Percentiles rank a stretch among this genome's conserved stretches.
Conservation (phyloP, 1,140 invertebrate genomes). For the Neodiprion lecontei region DNA sequence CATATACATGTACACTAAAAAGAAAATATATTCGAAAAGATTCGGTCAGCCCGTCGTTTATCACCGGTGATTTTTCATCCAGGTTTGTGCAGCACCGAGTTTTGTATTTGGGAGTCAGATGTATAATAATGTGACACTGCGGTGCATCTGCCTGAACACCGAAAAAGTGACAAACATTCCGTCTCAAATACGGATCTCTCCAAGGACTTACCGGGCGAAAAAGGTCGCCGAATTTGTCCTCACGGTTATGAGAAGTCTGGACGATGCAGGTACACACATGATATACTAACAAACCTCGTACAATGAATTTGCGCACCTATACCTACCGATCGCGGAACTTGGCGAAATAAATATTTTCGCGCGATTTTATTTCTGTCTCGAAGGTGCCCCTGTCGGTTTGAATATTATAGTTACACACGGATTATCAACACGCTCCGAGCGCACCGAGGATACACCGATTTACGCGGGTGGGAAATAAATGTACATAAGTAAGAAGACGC, state of each 20-base stretch:
- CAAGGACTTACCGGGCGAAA: conserved; percentile 6
- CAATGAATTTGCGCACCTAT: too few species aligned
- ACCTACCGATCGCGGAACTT: too few species aligned
- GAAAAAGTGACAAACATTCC: too few species aligned
- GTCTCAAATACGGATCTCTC: not conserved
- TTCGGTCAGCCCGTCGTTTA: not conserved
- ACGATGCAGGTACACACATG: too few species aligned
- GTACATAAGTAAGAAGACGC: not conserved
- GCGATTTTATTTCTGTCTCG: too few species aligned
- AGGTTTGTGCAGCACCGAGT: not conserved
- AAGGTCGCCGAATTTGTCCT: not conserved
- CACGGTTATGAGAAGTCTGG: not conserved
- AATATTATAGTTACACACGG: too few species aligned
- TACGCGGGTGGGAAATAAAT: not conserved
- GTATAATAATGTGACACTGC: not conserved
- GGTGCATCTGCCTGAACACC: not conserved
- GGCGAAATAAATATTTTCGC: too few species aligned
- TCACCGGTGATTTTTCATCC: not conserved
- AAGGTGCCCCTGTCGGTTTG: too few species aligned
- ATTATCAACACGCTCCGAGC: too few species aligned
- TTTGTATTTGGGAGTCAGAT: not conserved
- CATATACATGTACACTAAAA: not conserved
- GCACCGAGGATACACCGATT: too few species aligned
- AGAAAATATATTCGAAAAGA: not conserved
- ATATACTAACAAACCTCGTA: too few species aligned